Percentiles rank a stretch among this genome's conserved stretches.
These are phyloP conservation scores for Coelinius sp. DNA, from an alignment of 2,888 invertebrate species.

Conservation along the genomic window DNA sequence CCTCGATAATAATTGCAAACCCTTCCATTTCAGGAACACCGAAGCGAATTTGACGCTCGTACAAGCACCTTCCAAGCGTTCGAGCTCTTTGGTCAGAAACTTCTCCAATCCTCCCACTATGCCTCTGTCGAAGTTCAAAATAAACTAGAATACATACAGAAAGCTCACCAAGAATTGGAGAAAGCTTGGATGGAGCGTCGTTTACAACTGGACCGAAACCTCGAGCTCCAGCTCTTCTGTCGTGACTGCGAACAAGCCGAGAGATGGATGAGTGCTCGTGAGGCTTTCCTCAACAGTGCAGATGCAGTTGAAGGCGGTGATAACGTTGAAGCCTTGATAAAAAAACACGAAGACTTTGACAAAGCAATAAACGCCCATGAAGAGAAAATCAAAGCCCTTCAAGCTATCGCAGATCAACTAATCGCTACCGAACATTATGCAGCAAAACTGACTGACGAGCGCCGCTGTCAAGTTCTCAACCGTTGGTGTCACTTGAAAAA, in stretches of 20 bases:
- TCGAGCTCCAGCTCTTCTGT: slow-evolving; percentile 98
- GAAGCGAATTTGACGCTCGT: slow-evolving; percentile 98
- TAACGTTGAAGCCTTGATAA: slow-evolving; percentile 98
- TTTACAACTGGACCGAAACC: slow-evolving; percentile 96
- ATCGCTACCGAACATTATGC: slow-evolving; percentile 97
- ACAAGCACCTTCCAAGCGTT: slow-evolving; percentile 98
- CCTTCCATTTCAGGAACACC: slow-evolving; percentile 79
- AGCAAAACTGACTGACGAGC: slow-evolving; percentile 89
- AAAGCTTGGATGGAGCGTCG: slow-evolving; percentile 98
- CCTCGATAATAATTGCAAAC: too few species aligned
- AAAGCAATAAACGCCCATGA: slow-evolving; percentile 99
- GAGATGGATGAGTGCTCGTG: slow-evolving; percentile 99
- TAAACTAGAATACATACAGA: slow-evolving; percentile 92
- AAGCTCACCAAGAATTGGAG: slow-evolving; percentile 92
- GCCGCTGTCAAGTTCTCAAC: slow-evolving; percentile 93
- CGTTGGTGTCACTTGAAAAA: slow-evolving; percentile 96
- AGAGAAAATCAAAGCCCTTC: slow-evolving; percentile 97
- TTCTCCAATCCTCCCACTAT: slow-evolving; percentile 96
- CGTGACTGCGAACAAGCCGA: slow-evolving; percentile 99
- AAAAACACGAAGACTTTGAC: slow-evolving; percentile 99
- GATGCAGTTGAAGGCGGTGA: slow-evolving; percentile 89
- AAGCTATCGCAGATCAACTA: slow-evolving; percentile 94
- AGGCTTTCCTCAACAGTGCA: slow-evolving; percentile 90
- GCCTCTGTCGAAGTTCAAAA: slow-evolving; percentile 96
- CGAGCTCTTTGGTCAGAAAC: slow-evolving; percentile 96